phyloP scores from a whole-genome alignment of 1,140 invertebrate genomes.

The Drosophila serrata region DNA sequence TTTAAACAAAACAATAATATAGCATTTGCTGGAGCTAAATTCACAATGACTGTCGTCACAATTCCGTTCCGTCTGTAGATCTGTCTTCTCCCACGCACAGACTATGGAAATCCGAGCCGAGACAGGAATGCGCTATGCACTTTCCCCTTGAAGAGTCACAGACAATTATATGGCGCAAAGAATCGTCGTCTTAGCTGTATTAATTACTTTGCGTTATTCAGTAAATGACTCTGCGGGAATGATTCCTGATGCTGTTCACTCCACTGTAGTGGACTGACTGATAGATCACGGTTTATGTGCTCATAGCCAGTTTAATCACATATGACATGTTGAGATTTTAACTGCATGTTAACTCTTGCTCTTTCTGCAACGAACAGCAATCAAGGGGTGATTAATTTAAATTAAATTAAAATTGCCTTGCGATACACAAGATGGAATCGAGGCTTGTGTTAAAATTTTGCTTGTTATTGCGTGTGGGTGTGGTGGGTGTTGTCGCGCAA shows the following conservation, averaged over 20 bases:
- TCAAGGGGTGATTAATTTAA: constrained; percentile 72
- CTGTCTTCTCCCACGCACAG: constrained; percentile 11
- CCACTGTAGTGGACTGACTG: constrained; percentile 18
- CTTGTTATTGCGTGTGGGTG: constrained; percentile 11
- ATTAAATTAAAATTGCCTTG: constrained; percentile 63
- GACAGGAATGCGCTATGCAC: constrained; percentile 41
- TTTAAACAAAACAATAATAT: too few species aligned
- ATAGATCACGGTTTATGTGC: constrained; percentile 5
- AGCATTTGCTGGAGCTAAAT: neutral
- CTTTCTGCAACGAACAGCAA: constrained; percentile 20
- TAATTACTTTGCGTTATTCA: constrained; percentile 79
- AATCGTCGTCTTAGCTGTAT: constrained; percentile 48
- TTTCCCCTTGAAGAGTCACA: constrained; percentile 47
- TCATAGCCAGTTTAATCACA: constrained; percentile 32
- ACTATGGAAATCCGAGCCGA: constrained; percentile 44
- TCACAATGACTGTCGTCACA: constrained; percentile 12
- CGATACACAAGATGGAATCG: constrained; percentile 43
- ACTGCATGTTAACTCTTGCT: constrained; percentile 37
- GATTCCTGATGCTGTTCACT: constrained; percentile 35
- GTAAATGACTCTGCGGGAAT: constrained; percentile 61
- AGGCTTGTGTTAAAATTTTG: constrained; percentile 18
- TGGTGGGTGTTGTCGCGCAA: constrained; percentile 22
- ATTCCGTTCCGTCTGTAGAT: neutral
- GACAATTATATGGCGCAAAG: constrained; percentile 36
- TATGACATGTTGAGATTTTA: constrained; percentile 42